These are phyloP conservation scores for Meta bourneti DNA, from an alignment of 2,888 invertebrate genomes.

Conservation along the genomic window DNA sequence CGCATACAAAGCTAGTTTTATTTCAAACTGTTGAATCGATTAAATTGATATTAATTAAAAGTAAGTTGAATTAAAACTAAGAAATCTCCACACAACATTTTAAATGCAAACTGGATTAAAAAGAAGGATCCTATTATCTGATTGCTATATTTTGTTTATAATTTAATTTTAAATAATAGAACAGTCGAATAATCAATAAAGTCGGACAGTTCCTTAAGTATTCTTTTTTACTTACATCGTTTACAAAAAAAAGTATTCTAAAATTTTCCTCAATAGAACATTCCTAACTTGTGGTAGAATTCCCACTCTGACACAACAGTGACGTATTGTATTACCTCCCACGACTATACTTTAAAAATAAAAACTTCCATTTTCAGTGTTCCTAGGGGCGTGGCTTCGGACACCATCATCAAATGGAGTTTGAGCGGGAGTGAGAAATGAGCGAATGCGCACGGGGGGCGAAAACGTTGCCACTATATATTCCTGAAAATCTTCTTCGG, in stretches of 20 bases:
- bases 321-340: neutral
- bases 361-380: neutral
- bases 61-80: too few relatives aligned
- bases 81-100: too few relatives aligned
- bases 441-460: conserved; percentile 66
- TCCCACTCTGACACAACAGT: neutral
- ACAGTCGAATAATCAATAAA: too few relatives aligned
- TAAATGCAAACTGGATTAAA: too few relatives aligned
- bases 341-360: neutral
- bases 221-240: too few relatives aligned
- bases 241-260: neutral
- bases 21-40: too few relatives aligned
- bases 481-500: conserved; percentile 23
- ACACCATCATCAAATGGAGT: conserved; percentile 45
- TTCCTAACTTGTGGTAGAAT: neutral
- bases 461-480: conserved; percentile 53
- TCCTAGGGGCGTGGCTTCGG: conserved; percentile 29
- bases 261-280: neutral
- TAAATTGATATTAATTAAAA: too few relatives aligned
- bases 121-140: too few relatives aligned
- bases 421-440: conserved; percentile 18
- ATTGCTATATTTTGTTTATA: too few relatives aligned
- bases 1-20: too few relatives aligned
- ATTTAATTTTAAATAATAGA: too few relatives aligned
- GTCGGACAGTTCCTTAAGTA: too few relatives aligned